A percentile compares a stretch with the other conserved stretches of the same genome.
These are phyloP conservation scores for Poecilia picta DNA, from an alignment of 2,797 vertebrate species.

Conservation along the genomic window DNA sequence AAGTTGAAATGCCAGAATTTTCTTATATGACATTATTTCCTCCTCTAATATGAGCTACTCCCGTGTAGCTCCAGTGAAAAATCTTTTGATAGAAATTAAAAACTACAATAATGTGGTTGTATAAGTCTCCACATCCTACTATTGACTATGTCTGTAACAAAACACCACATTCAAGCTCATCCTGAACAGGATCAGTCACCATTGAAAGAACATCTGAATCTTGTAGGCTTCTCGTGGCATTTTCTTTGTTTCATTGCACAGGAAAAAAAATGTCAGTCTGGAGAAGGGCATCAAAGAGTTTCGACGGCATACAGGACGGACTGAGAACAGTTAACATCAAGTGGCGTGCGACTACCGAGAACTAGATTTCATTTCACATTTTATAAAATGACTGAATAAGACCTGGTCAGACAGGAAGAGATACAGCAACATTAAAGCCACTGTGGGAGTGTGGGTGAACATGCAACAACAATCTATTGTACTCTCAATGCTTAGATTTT, in stretches of 20 bases:
- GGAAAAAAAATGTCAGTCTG: not conserved
- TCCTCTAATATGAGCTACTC: not conserved
- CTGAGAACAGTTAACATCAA: not conserved
- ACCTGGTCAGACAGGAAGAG: not conserved
- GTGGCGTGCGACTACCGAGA: not conserved
- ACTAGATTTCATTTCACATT: not conserved
- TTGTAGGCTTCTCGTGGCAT: not conserved
- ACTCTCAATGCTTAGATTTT: not conserved
- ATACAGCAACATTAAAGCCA: not conserved
- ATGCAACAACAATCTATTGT: not conserved
- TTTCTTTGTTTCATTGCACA: not conserved
- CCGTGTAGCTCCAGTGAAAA: not conserved
- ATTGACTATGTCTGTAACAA: not conserved
- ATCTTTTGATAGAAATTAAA: not conserved
- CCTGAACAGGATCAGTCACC: not conserved
- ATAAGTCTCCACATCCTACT: not conserved
- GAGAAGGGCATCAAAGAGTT: not conserved
- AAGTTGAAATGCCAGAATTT: not conserved
- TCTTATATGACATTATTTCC: not conserved
- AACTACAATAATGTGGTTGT: not conserved
- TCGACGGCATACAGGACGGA: not conserved
- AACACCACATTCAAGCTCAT: not conserved
- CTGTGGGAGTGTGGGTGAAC: not conserved
- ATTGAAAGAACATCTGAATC: slow-evolving; percentile 1
- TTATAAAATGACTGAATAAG: not conserved